phyloP scores from a whole-genome alignment of 2,888 invertebrate species.

The Torymus auratus region DNA sequence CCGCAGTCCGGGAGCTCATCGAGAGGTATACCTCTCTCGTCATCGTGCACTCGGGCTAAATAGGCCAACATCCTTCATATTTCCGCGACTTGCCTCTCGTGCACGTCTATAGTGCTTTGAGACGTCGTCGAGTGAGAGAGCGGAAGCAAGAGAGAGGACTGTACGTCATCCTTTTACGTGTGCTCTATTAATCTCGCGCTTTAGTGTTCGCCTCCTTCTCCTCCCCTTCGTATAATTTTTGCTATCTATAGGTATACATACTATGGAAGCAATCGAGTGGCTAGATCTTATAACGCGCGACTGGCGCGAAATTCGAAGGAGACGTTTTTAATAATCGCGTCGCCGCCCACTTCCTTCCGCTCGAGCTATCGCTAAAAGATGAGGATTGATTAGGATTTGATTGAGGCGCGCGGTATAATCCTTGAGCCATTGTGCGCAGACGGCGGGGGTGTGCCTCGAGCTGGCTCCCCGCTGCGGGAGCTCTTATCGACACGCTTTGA shows the following conservation, averaged over 20 bases:
- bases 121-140: neutral
- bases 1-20: neutral
- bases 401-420: too few relatives aligned
- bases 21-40: neutral
- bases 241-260: neutral
- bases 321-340: too few relatives aligned
- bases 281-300: slow-evolving; percentile 4
- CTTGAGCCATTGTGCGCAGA: too few relatives aligned
- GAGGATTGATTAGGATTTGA: too few relatives aligned
- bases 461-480: too few relatives aligned
- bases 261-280: neutral
- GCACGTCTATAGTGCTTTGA: neutral
- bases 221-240: neutral
- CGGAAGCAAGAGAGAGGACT: neutral
- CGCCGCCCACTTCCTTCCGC: too few relatives aligned
- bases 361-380: too few relatives aligned
- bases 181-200: slow-evolving; percentile 36
- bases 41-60: neutral
- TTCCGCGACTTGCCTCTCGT: slow-evolving; percentile 20
- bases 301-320: too few relatives aligned
- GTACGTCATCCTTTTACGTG: slow-evolving; percentile 35
- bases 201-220: slow-evolving; percentile 21
- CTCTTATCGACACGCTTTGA: too few relatives aligned
- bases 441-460: too few relatives aligned
- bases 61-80: slow-evolving; percentile 13